These are phyloP conservation scores for Macrosiphum euphorbiae DNA, from an alignment of 2,888 invertebrate species.

Conservation along the genomic window DNA sequence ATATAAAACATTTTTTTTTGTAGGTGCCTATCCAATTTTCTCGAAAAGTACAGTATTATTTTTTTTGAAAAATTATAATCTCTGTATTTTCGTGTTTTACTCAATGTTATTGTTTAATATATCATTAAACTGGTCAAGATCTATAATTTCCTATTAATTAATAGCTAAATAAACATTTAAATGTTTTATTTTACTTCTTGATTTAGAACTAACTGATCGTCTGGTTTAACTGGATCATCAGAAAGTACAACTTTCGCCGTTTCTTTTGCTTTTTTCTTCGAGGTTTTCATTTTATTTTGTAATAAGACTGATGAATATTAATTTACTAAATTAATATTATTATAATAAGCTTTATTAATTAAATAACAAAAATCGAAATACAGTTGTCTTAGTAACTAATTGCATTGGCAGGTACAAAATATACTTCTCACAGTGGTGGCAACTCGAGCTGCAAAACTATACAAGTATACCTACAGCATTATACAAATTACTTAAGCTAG, in stretches of 20 bases:
- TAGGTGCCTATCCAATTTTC: neutral
- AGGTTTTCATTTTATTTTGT: neutral
- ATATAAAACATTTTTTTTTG: neutral
- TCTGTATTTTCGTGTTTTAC: neutral
- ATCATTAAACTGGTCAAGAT: neutral
- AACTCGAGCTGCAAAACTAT: neutral
- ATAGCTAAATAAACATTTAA: neutral
- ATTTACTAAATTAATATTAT: neutral
- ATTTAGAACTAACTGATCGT: slow-evolving; percentile 80
- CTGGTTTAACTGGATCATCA: slow-evolving; percentile 73
- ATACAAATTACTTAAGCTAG: neutral
- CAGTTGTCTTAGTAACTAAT: slow-evolving; percentile 13
- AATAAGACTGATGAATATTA: neutral
- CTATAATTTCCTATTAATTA: neutral
- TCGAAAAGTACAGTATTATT: neutral
- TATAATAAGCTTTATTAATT: neutral
- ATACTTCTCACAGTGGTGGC: neutral
- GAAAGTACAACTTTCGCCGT: neutral
- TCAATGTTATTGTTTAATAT: neutral
- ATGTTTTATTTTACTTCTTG: slow-evolving; percentile 74
- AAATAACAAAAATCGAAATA: neutral
- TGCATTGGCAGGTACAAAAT: neutral
- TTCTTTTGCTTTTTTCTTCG: slow-evolving; percentile 11
- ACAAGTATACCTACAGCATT: too few species aligned
- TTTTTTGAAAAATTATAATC: neutral